phyloP scores from a whole-genome alignment of 2,888 invertebrate species.

The Elgonia sp. region DNA sequence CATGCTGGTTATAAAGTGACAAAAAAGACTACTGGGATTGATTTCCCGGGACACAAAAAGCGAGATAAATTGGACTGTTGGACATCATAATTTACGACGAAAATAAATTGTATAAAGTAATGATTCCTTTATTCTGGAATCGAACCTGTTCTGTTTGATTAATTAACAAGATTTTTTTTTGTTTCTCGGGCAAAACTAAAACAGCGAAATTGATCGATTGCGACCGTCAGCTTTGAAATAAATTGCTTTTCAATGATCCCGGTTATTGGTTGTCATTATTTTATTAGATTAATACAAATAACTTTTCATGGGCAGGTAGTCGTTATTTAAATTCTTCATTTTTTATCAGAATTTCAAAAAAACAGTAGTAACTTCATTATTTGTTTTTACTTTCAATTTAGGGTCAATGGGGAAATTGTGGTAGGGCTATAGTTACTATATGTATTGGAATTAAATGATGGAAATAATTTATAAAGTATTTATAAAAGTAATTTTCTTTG shows the following conservation, averaged over 20 bases:
- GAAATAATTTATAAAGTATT: no score
- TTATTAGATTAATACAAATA: conserved; percentile 16
- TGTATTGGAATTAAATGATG: no score
- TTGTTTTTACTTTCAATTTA: no score
- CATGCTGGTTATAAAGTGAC: no score
- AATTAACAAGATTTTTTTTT: conserved; percentile 30
- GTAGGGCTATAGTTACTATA: no score
- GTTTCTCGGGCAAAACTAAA: conserved; percentile 5
- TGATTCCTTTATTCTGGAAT: conserved; percentile 20
- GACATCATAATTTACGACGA: conserved; percentile 17
- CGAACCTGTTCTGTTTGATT: conserved; percentile 33
- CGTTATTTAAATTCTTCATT: no score
- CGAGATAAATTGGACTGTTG: background rate
- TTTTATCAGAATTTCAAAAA: no score
- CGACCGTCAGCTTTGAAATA: conserved; percentile 1
- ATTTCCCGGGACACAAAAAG: background rate
- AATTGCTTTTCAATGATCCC: conserved; percentile 37
- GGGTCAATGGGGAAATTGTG: no score
- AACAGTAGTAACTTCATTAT: no score
- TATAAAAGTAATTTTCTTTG: no score
- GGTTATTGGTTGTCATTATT: conserved; percentile 35
- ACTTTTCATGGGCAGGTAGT: background rate
- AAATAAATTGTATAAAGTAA: conserved; percentile 21
- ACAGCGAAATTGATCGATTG: conserved; percentile 13
- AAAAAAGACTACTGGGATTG: no score